Conservation (phyloP, 2,888 invertebrate genomes). For the Lymantria dispar region DNA sequence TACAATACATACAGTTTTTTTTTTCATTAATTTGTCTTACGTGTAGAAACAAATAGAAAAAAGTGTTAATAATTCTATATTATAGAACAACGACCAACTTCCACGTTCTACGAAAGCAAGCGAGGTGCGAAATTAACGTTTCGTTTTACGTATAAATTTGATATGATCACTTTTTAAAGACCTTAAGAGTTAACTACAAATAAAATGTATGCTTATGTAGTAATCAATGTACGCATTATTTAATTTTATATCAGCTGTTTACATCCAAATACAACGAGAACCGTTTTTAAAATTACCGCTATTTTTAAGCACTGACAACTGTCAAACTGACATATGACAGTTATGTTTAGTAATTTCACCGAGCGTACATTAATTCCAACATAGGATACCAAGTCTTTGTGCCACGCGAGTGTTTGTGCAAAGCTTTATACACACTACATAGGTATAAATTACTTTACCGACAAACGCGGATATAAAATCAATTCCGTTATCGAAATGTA, state of each 20-base stretch:
- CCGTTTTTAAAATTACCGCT: conserved; percentile 1
- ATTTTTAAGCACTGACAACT: conserved; percentile 6
- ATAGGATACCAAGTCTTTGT: conserved; percentile 40
- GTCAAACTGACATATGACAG: conserved; percentile 10
- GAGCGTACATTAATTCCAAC: conserved; percentile 12
- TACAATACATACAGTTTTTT: conserved; percentile 68
- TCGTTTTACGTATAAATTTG: conserved; percentile 78
- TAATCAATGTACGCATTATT: conserved; percentile 18
- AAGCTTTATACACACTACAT: conserved; percentile 44
- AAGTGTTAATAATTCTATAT: conserved; percentile 46
- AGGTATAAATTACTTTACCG: conserved; percentile 32
- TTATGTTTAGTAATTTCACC: conserved; percentile 4
- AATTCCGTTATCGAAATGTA: conserved; percentile 49
- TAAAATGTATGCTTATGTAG: conserved; percentile 37
- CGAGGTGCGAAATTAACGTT: conserved; percentile 45
- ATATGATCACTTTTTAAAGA: conserved; percentile 74
- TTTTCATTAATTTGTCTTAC: conserved; percentile 43
- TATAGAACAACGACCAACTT: conserved; percentile 43
- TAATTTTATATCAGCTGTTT: too few species aligned
- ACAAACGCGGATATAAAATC: conserved; percentile 43
- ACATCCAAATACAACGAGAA: neutral
- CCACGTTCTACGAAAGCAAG: conserved; percentile 61
- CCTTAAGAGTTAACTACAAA: conserved; percentile 60
- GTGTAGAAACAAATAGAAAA: conserved; percentile 56
- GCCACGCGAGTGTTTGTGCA: conserved; percentile 55